Base-by-base conservation (phyloP, 2,888 invertebrate genomes). In the Proisotoma minuta region DNA sequence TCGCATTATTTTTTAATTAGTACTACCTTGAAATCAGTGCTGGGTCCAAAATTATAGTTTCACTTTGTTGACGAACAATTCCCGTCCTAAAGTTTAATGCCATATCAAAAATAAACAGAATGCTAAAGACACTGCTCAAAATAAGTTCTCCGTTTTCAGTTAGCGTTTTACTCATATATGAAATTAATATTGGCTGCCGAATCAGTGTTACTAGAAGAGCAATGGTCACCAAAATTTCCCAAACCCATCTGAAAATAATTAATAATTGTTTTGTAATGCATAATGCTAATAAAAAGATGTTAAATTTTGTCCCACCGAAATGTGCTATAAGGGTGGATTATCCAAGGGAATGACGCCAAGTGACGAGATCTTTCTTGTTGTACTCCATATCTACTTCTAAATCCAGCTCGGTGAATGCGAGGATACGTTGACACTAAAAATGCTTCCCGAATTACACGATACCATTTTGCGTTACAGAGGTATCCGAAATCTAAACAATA, bases 71-170 rank as follows among this genome's bases (percentile, higher is more conserved):
- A 10, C 52, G 27, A 18, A 62, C 20, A 23, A 60, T 60, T 1
- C 69, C 69, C 15, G 69, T 69, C 34, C 65, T 18, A 29, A 69
- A 66, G 48, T 69, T 69, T 0, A 69, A 28, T 5, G 62, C n/a
- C 20, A 69, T 69, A 26, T 69, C 69, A 1, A 69, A 2, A 27
- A 63, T 52, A 50, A 69, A 69, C 1, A 65, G 24, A 2, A 59
- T n/a, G 23, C 64, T 60, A 22, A 50, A 56, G 4, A 60, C n/a
- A 18, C 52, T 49, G 49, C 59, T 60, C 10, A 52, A 28, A 20
- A 54, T 29, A n/a, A 60, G 53, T 51, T 61, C 40, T 10, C 2
- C 2, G 10, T 12, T 12, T 10, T 54, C 27, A 2, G 47, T 40
- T 22, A 64, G 34, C 10, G 27, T 34, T 1, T 52, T 24, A 3